Conservation (phyloP, 2,113 vertebrate genomes). For the Triplophysa siluroides region DNA sequence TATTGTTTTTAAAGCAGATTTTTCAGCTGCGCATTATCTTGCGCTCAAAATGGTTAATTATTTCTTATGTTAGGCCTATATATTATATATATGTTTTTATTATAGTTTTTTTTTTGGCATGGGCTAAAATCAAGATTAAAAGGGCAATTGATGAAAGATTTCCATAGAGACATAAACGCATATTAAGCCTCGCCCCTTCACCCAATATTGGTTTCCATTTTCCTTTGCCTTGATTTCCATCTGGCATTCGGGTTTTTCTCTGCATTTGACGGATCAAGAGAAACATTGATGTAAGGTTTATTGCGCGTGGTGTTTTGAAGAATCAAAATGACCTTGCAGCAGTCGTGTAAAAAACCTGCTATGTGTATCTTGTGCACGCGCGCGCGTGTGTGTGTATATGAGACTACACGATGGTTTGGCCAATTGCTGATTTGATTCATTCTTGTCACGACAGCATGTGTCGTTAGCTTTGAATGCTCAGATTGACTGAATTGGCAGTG, state of each 20-base stretch:
- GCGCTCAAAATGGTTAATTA: background rate
- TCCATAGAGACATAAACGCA: constrained; percentile 23
- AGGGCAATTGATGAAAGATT: constrained; percentile 16
- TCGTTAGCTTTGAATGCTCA: background rate
- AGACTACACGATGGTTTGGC: background rate
- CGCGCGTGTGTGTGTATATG: background rate
- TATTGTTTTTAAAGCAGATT: background rate
- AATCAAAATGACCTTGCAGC: constrained; percentile 53
- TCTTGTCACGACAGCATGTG: constrained; percentile 28
- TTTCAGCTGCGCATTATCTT: background rate
- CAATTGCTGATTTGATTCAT: constrained; percentile 10
- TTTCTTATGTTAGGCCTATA: too few species aligned
- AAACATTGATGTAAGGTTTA: background rate
- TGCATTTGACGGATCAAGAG: background rate
- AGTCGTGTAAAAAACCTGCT: constrained; percentile 42
- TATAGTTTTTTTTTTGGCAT: background rate
- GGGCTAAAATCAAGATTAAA: background rate
- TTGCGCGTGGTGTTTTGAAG: background rate
- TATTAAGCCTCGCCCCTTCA: constrained; percentile 52
- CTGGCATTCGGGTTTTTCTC: background rate
- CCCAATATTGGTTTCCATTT: constrained; percentile 11
- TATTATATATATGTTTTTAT: background rate
- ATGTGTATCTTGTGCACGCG: background rate
- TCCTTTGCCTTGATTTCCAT: background rate
- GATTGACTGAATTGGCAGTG: background rate